phyloP scores from a whole-genome alignment of 2,113 vertebrate species.

The Stegastes partitus region DNA sequence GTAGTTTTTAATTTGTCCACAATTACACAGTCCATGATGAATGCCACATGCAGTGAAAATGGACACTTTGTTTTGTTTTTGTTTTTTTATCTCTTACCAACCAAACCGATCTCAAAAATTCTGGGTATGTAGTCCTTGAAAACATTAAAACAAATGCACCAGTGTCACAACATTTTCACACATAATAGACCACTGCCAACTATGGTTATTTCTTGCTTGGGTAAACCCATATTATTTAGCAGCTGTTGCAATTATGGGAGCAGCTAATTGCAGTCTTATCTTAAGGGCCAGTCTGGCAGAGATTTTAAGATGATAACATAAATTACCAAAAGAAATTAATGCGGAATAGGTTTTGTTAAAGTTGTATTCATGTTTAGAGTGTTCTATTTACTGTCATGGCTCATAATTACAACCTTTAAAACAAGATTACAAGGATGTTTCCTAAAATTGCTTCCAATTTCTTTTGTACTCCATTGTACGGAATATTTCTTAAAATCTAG shows the following conservation, averaged over 20 bases:
- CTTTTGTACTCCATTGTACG: neutral
- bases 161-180: conserved; percentile 24
- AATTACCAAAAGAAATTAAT: neutral
- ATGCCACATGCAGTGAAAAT: too few species aligned
- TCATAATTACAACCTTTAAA: conserved; percentile 17
- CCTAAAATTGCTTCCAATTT: neutral
- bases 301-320: conserved; percentile 10
- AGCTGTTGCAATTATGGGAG: conserved; percentile 1
- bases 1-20: too few species aligned
- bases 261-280: conserved; percentile 4
- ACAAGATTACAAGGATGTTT: neutral
- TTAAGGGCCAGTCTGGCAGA: neutral
- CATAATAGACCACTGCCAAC: neutral
- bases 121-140: neutral
- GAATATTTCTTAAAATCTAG: neutral
- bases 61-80: too few species aligned
- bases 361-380: neutral
- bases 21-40: too few species aligned
- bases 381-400: neutral
- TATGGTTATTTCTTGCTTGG: neutral
- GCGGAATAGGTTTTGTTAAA: neutral
- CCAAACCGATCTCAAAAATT: neutral
- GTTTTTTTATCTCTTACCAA: too few species aligned
- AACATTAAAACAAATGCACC: neutral
- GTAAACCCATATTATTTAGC: conserved; percentile 17